A percentile compares a stretch with the other conserved stretches of the same genome.
Conservation (phyloP, 2,113 vertebrate species). For the Agapornis roseicollis region DNA sequence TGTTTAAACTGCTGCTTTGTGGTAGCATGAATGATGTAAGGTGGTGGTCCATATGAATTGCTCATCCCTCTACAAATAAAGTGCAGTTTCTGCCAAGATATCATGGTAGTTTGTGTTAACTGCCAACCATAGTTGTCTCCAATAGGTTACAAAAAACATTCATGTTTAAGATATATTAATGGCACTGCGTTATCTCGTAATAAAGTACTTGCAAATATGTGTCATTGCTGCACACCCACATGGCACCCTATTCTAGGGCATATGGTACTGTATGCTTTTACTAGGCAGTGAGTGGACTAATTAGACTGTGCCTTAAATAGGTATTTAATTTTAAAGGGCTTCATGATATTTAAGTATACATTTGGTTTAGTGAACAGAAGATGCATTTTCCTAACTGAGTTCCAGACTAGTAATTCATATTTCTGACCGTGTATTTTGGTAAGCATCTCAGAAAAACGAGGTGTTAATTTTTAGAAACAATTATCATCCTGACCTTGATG, state of each 20-base stretch:
- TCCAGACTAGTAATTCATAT: constrained; percentile 41
- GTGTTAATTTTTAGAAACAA: constrained; percentile 81
- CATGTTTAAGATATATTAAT: constrained; percentile 67
- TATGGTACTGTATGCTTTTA: constrained; percentile 66
- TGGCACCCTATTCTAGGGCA: constrained; percentile 57
- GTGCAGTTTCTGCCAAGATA: constrained; percentile 52
- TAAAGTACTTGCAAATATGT: constrained; percentile 66
- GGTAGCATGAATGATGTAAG: constrained; percentile 44
- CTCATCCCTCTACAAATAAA: constrained; percentile 48
- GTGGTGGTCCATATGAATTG: constrained; percentile 40
- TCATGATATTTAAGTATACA: constrained; percentile 62
- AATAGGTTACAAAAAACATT: constrained; percentile 64
- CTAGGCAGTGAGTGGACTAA: constrained; percentile 65
- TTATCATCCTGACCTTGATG: constrained; percentile 81
- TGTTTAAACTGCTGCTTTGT: constrained; percentile 29
- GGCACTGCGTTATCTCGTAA: constrained; percentile 66
- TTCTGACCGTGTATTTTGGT: constrained; percentile 67
- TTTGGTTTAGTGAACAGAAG: constrained; percentile 65
- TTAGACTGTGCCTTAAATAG: constrained; percentile 70
- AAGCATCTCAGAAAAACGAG: constrained; percentile 63
- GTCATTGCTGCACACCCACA: constrained; percentile 62
- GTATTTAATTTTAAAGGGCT: constrained; percentile 67
- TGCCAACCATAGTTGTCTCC: constrained; percentile 57
- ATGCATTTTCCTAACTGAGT: constrained; percentile 43
- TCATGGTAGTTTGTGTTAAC: constrained; percentile 61